These are phyloP conservation scores for Rhabdomys pumilio DNA, from an alignment of 2,797 vertebrate species.

Conservation along the genomic window DNA sequence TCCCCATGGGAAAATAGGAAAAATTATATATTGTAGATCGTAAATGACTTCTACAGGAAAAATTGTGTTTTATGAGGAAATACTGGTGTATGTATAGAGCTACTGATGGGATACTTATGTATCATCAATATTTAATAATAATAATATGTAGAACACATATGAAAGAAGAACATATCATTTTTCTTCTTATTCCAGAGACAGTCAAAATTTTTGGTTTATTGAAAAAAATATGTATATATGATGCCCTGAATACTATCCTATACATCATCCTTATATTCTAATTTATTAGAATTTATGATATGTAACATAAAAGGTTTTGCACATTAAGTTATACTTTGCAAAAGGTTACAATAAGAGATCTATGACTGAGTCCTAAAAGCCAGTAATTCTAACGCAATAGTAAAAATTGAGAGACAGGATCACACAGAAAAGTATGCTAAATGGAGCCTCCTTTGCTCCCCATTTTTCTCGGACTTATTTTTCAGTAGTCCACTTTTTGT, in stretches of 20 bases:
- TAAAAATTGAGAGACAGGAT: not conserved
- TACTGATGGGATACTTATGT: not conserved
- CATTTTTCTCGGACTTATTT: constrained; percentile 13
- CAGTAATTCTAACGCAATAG: constrained; percentile 42
- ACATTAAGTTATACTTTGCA: constrained; percentile 11
- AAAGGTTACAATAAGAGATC: constrained; percentile 48
- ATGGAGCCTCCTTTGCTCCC: not conserved
- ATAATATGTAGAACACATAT: not conserved
- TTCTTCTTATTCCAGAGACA: not conserved
- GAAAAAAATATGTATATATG: not conserved
- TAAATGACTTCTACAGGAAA: constrained; percentile 62
- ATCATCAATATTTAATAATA: constrained; percentile 43
- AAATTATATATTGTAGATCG: not conserved
- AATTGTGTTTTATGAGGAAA: constrained; percentile 3
- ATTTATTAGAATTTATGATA: constrained; percentile 16
- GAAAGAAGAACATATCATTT: not conserved
- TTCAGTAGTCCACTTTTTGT: not conserved
- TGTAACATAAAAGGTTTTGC: not conserved
- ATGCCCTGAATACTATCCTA: not conserved
- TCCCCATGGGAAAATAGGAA: not conserved
- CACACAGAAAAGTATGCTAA: not conserved
- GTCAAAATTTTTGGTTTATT: not conserved
- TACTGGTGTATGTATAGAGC: not conserved
- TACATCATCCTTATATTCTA: not conserved
- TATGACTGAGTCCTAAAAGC: not conserved